Conservation (phyloP, 2,888 invertebrate genomes). For the Desoria tigrina region DNA sequence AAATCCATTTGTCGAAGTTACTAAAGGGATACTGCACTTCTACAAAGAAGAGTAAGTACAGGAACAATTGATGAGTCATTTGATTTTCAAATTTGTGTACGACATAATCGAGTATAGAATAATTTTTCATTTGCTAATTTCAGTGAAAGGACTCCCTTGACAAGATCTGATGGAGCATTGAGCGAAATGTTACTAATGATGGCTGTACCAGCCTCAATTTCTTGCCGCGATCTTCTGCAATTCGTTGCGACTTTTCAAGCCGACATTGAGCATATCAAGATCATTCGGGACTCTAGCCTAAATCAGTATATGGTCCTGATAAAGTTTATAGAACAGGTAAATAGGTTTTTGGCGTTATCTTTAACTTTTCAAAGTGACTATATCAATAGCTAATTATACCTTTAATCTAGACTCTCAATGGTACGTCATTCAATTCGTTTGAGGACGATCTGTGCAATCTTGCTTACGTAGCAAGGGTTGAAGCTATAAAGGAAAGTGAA, state of each 20-base stretch:
- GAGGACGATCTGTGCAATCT: conserved; percentile 90
- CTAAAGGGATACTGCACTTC: conserved; percentile 93
- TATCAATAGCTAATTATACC: too few species aligned
- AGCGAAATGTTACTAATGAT: conserved; percentile 86
- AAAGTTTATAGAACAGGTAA: conserved; percentile 68
- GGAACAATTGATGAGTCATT: too few species aligned
- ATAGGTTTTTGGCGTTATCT: too few species aligned
- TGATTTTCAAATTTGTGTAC: too few species aligned
- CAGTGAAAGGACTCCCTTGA: conserved; percentile 73
- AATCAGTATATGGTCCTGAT: conserved; percentile 98
- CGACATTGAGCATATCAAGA: conserved; percentile 85
- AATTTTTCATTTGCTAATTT: conserved; percentile 5
- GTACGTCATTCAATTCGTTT: conserved; percentile 86
- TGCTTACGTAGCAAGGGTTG: conserved; percentile 92
- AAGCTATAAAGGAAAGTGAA: conserved; percentile 71
- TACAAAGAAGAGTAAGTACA: conserved; percentile 97
- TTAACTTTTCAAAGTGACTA: too few species aligned
- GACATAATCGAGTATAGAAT: too few species aligned
- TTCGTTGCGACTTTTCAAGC: conserved; percentile 91
- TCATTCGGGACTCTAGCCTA: conserved; percentile 81
- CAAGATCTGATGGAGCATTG: conserved; percentile 64
- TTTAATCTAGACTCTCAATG: conserved; percentile 90
- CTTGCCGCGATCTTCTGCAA: conserved; percentile 87
- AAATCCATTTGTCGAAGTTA: conserved; percentile 94
- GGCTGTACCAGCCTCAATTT: conserved; percentile 85